phyloP scores from a whole-genome alignment of 2,113 vertebrate genomes.

The Leiothrix lutea region DNA sequence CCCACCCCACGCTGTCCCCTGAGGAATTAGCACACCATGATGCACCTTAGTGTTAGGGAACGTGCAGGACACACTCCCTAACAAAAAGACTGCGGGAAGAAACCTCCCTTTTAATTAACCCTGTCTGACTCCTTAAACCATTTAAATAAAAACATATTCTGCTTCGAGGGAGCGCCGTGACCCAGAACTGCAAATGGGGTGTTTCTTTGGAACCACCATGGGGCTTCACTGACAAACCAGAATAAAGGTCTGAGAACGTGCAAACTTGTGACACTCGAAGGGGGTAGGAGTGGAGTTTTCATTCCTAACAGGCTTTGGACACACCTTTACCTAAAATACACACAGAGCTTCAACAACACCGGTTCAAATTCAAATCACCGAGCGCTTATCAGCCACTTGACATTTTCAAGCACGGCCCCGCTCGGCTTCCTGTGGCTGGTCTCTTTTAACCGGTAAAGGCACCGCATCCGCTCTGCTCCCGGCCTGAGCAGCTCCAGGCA shows the following conservation, averaged over 20 bases:
- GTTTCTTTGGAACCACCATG: accelerated
- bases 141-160: not conserved
- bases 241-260: accelerated
- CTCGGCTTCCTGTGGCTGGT: not conserved
- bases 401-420: not conserved
- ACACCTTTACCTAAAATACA: not conserved
- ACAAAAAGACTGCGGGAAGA: not conserved
- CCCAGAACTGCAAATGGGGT: not conserved
- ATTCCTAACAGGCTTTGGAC: not conserved
- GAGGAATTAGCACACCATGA: accelerated
- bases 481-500: not conserved
- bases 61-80: not conserved
- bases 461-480: accelerated
- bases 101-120: not conserved
- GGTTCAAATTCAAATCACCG: not conserved
- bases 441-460: not conserved
- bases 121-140: not conserved
- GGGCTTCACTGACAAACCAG: not conserved
- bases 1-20: accelerated
- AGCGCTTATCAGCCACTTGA: not conserved
- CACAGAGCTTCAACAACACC: accelerated
- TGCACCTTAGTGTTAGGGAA: not conserved
- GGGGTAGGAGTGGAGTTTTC: not conserved
- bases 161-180: accelerated
- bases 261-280: accelerated